Base-by-base conservation (phyloP, 1,140 invertebrate genomes). In the Trachelipus rathkii region DNA sequence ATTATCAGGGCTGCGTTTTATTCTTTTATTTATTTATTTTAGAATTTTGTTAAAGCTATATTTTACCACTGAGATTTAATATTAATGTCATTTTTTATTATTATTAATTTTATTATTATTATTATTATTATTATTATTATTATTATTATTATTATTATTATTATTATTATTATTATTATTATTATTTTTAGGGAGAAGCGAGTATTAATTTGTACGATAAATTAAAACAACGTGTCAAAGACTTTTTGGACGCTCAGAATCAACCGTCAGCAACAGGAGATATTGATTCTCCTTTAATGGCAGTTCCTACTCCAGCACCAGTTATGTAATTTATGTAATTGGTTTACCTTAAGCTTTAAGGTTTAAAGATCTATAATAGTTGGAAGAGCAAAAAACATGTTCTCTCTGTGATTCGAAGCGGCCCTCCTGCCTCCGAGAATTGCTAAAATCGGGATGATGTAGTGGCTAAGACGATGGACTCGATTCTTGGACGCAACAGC, bases 201-300 rank as follows among this genome's bases (percentile, higher is more conserved):
- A 92, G 94, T 8, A 92, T 95, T 82, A 91, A 87, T 82, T 85
- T 95, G 19, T 94, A 94, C 84, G 89, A 93, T 82, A 85, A 89
- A 69, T 85, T 96, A 67, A 88, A 91, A 81, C 91, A 93, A 78
- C 93, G 94, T 83, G 90, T 96, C 77, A 89, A 89, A 73, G 87
- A 87, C 33, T 89, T 90, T 76, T 89, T 91, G 74, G 92, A 93
- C 81, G 88, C 89, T 74, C 87, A 87, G 66, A 84, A 86, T 79
- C 89, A 91, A 82, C 83, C 84, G n/a, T 83, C 87, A 71, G 86
- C 85, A 70, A 88, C 92, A 79, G 92, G 94, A 85, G 89, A 90
- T 82, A 87, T 93, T 44, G 90, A 95, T 84, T 94, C 94, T 0
- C 93, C 93, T 0, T 85, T 95, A 2, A 92, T 93, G 88, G 92